Percentiles rank a stretch among this genome's conserved stretches.
Evolutionary conservation across 2,888 invertebrate genomes (phyloP).

Genomic region (Lasioglossum oenotherae): DNA sequence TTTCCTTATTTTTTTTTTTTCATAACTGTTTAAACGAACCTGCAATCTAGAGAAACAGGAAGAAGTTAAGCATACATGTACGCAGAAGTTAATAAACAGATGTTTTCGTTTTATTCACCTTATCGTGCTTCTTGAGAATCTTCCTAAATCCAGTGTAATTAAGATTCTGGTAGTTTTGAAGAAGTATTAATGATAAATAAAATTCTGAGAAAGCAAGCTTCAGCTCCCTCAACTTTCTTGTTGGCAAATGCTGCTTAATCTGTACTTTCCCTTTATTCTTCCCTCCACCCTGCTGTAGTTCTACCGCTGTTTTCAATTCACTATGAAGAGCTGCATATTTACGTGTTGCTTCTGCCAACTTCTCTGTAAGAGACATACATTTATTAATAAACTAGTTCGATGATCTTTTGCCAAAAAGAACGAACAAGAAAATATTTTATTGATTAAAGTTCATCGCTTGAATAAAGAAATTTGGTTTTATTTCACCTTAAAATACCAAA

Average conservation of each 20-base stretch:
- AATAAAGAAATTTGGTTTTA: too few species aligned
- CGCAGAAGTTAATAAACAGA: neutral
- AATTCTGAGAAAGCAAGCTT: conserved; percentile 99
- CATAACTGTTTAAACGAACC: conserved; percentile 48
- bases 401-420: too few species aligned
- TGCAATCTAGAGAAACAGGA: conserved; percentile 50
- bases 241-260: conserved; percentile 86
- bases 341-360: conserved; percentile 98
- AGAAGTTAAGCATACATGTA: conserved; percentile 33
- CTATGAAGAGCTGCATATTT: conserved; percentile 96
- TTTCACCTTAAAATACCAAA: too few species aligned
- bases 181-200: conserved; percentile 96
- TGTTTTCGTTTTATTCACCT: conserved; percentile 87
- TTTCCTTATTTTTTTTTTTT: conserved; percentile 39
- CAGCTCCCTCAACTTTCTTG: conserved; percentile 95
- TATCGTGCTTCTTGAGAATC: conserved; percentile 99
- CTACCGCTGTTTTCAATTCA: conserved; percentile 88
- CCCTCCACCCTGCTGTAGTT: conserved; percentile 82
- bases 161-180: conserved; percentile 99
- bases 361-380: conserved; percentile 87
- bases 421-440: too few species aligned
- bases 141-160: conserved; percentile 99
- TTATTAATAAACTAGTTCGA: neutral
- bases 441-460: too few species aligned
- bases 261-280: conserved; percentile 81